Evolutionary conservation across 64 coral and sea anemone genomes (phyloP).

Genomic region (Anthopleura sola): DNA sequence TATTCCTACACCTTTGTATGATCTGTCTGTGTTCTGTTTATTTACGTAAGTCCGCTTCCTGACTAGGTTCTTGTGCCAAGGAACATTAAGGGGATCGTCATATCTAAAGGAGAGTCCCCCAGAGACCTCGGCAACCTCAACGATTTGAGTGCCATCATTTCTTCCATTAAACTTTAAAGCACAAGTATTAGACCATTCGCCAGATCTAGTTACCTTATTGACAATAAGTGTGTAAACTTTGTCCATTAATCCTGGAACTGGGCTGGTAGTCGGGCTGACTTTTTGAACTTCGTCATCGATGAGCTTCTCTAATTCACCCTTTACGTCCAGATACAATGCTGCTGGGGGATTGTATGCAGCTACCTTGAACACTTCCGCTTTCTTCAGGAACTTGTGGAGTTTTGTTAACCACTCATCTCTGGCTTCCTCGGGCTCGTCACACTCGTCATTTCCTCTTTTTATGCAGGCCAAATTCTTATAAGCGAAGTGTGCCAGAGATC

Average conservation of each 20-base stretch:
- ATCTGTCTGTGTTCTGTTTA: neutral
- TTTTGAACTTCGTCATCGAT: conserved; percentile 28
- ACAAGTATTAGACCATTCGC: conserved; percentile 30
- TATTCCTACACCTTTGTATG: conserved; percentile 9
- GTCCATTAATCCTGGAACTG: neutral
- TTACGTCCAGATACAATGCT: conserved; percentile 7
- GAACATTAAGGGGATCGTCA: neutral
- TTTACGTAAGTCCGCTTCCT: neutral
- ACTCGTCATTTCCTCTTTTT: neutral
- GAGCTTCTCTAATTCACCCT: neutral
- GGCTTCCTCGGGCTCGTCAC: neutral
- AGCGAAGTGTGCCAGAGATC: conserved; percentile 27
- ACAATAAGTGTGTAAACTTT: conserved; percentile 21
- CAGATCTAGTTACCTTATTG: conserved; percentile 1
- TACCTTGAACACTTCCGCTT: conserved; percentile 8
- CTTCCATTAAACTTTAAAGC: neutral
- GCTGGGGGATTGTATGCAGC: neutral
- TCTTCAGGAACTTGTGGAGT: conserved; percentile 23
- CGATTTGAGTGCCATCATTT: neutral
- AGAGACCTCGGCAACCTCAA: conserved; percentile 9
- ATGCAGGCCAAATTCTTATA: conserved; percentile 3
- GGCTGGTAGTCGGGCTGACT: neutral
- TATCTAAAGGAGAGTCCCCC: neutral
- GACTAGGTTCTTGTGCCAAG: neutral
- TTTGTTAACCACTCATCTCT: conserved; percentile 22